Percentiles rank a stretch among this genome's conserved stretches.
Conservation (phyloP, 2,797 vertebrate genomes). For the Valencia hispanica region DNA sequence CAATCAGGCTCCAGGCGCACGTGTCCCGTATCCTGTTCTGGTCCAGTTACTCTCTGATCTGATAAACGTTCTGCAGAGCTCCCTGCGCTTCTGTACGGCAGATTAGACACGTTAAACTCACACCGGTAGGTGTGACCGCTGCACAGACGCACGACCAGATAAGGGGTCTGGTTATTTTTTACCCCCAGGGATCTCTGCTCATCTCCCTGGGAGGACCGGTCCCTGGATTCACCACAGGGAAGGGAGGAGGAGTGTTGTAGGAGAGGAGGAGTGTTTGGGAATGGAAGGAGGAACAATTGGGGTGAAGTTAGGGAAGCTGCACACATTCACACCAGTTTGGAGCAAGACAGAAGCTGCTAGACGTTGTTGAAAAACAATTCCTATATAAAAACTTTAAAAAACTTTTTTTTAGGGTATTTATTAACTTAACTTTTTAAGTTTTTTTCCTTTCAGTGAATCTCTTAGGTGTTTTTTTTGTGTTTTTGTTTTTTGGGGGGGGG, state of each 20-base stretch:
- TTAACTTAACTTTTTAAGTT: neutral
- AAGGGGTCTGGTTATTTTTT: conserved; percentile 38
- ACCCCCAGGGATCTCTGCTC: conserved; percentile 25
- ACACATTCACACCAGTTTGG: conserved; percentile 31
- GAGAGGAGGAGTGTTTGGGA: conserved; percentile 43
- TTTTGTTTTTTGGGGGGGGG: too few relatives aligned
- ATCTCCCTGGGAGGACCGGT: conserved; percentile 37
- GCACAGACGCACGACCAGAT: conserved; percentile 12
- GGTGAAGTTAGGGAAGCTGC: conserved; percentile 57
- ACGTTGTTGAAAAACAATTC: conserved; percentile 1
- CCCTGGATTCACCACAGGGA: conserved; percentile 23
- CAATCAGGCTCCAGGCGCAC: conserved; percentile 37
- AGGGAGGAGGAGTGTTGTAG: conserved; percentile 35
- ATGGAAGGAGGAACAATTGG: conserved; percentile 56
- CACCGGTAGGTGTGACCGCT: conserved; percentile 10
- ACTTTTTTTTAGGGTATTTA: neutral
- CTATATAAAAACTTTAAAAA: neutral
- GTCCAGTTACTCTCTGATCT: conserved; percentile 62
- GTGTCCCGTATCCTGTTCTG: conserved; percentile 49
- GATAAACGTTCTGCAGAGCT: conserved; percentile 54
- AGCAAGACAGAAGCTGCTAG: conserved; percentile 32
- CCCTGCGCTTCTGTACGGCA: conserved; percentile 37
- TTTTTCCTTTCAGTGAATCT: neutral
- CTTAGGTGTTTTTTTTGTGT: neutral
- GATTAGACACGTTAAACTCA: conserved; percentile 36